Evolutionary conservation across 1,140 invertebrate genomes (phyloP).

Genomic region (Drosophila sulfurigaster): DNA sequence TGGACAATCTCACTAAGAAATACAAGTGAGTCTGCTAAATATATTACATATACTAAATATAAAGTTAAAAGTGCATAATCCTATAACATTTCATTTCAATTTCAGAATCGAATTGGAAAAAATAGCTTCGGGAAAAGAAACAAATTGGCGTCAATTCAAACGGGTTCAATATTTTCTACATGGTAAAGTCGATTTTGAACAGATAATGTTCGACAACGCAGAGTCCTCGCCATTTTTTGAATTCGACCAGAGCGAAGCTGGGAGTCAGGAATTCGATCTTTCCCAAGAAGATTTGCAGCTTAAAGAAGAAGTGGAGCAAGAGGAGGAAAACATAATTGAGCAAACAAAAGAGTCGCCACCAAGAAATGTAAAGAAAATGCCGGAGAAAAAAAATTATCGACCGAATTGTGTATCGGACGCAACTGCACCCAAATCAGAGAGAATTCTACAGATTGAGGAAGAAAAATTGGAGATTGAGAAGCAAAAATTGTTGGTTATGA

Average conservation of each 20-base stretch:
- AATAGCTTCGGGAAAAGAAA: slow-evolving; percentile 23
- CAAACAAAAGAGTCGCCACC: background rate
- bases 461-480: slow-evolving; percentile 54
- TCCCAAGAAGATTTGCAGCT: background rate
- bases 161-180: slow-evolving; percentile 51
- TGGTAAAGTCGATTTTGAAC: slow-evolving; percentile 50
- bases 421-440: background rate
- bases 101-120: slow-evolving; percentile 51
- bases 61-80: background rate
- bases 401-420: background rate
- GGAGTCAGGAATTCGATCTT: background rate
- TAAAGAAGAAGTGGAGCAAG: background rate
- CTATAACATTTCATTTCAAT: background rate
- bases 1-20: slow-evolving; percentile 65
- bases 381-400: background rate
- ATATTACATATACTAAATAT: too few relatives aligned
- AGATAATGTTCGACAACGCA: slow-evolving; percentile 48
- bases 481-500: slow-evolving; percentile 63
- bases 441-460: slow-evolving; percentile 58
- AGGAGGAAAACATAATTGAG: background rate
- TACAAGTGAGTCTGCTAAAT: slow-evolving; percentile 40
- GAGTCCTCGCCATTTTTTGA: slow-evolving; percentile 24
- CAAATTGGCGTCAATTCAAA: slow-evolving; percentile 59
- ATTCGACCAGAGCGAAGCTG: slow-evolving; percentile 17
- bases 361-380: background rate